These are phyloP conservation scores for Nymphalis c-album DNA, from an alignment of 2,888 invertebrate genomes.

Conservation along the genomic window DNA sequence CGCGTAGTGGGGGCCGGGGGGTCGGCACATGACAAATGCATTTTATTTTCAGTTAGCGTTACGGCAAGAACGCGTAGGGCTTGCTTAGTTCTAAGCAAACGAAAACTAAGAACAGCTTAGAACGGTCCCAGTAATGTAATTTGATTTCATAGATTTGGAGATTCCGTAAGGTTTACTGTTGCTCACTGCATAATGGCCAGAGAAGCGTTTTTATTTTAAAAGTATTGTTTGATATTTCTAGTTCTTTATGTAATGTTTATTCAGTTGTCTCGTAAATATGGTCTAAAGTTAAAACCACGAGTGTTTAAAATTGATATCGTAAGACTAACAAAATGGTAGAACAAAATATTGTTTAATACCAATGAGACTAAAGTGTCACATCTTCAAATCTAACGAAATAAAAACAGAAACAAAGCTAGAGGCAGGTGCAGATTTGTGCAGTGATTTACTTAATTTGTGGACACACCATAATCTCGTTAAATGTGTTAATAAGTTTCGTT, in stretches of 20 bases:
- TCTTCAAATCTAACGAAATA: background rate
- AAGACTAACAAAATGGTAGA: background rate
- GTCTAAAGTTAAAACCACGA: background rate
- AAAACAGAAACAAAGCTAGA: too few relatives aligned
- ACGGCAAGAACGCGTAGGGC: constrained; percentile 21
- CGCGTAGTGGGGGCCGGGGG: constrained; percentile 68
- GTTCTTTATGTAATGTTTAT: constrained; percentile 21
- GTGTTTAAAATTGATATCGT: background rate
- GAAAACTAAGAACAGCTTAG: background rate
- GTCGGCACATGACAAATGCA: constrained; percentile 53
- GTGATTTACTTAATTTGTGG: background rate
- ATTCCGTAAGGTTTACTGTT: background rate
- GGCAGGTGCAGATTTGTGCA: background rate
- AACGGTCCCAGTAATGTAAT: background rate
- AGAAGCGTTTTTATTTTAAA: constrained; percentile 7
- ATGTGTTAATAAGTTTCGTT: constrained; percentile 15
- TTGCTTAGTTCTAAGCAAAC: background rate
- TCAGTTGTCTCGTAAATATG: constrained; percentile 24
- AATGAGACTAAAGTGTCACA: background rate
- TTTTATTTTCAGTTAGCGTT: constrained; percentile 57
- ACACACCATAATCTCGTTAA: constrained; percentile 9
- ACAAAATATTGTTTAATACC: background rate
- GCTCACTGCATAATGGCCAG: constrained; percentile 3
- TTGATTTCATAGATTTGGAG: background rate
- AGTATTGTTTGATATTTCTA: constrained; percentile 5